Evolutionary conservation across 1,140 invertebrate species (phyloP), one percentile per base, ranked within the genome.

Genomic region (Arion vulgaris): DNA sequence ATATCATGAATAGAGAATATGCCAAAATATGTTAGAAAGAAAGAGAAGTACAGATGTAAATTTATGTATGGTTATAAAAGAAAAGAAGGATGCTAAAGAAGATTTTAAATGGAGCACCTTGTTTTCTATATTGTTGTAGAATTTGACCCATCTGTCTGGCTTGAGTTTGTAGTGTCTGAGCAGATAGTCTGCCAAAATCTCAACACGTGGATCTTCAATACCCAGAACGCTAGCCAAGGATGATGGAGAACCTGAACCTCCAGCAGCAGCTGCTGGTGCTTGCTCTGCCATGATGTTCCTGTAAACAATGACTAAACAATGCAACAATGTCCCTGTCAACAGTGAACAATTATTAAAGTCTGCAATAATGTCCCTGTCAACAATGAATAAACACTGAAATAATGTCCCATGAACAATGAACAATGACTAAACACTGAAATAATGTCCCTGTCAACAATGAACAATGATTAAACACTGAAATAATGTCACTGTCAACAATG

Each of bases 101-200:
- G 15, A 45, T n/a, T 15, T 5, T 7, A 45, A 45, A 45, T 45
- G 41, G 15, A 15, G 15, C 4, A 79, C 77, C 57, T 81, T 39
- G 51, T 81, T 81, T 9, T 81, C 80, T 19, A 28, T 32, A 28
- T 81, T 81, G 51, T 81, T 81, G 62, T 81, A 81, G 34, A 81
- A 81, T 57, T 81, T 81, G 80, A 81, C 71, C 80, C 80, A 81
- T 38, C 80, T 38, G 36, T 81, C 80, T 26, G 49, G 69, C 38
- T 81, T 81, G 17, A 69, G 69, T n/a, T 34, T 39, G 28, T 81
- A 81, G 32, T 69, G n/a, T 28, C 80, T 49, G 66, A 81, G 71
- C 4, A 81, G 71, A 49, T 81, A 81, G 51, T 81, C 80, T 36
- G 80, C 80, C 9, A 74, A n/a, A 45, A 81, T 73, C 34, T 81